A percentile compares a stretch with the other conserved stretches of the same genome.
Evolutionary conservation across 2,797 vertebrate species (phyloP).

Genomic region (Lagothrix lagotricha): DNA sequence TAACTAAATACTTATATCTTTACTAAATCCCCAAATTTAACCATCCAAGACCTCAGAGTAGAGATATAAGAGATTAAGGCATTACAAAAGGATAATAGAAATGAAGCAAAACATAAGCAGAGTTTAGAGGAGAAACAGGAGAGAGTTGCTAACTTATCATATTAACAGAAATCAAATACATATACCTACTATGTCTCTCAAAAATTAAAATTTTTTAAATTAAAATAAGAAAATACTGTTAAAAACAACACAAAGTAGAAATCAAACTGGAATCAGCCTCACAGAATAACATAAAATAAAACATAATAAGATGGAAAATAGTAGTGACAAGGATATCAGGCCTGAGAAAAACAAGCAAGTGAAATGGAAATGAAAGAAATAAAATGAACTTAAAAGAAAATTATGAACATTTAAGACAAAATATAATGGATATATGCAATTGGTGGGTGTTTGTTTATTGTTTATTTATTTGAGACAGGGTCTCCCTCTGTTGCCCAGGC

Average conservation of each 20-base stretch:
- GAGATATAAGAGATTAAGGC: not conserved
- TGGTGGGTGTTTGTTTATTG: not conserved
- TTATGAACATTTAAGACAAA: not conserved
- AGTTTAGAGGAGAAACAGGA: not conserved
- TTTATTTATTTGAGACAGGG: not conserved
- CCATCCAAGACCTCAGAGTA: not conserved
- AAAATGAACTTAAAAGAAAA: not conserved
- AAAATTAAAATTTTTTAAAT: too few relatives aligned
- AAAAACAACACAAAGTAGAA: not conserved
- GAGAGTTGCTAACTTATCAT: not conserved
- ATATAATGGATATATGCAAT: not conserved
- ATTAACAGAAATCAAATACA: not conserved
- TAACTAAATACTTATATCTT: not conserved
- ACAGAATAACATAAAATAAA: not conserved
- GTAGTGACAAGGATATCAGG: not conserved
- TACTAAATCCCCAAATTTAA: not conserved
- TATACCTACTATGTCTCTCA: too few relatives aligned
- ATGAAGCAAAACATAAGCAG: not conserved
- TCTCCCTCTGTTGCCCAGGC: not conserved
- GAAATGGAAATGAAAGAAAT: not conserved
- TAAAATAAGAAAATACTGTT: too few relatives aligned
- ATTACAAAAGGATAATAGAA: not conserved
- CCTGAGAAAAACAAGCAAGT: not conserved
- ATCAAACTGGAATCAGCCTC: not conserved
- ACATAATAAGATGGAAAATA: not conserved